Percentiles rank a stretch among this genome's conserved stretches.
phyloP scores from a whole-genome alignment of 2,113 vertebrate species.

The Neolamprologus caudopunctatus region DNA sequence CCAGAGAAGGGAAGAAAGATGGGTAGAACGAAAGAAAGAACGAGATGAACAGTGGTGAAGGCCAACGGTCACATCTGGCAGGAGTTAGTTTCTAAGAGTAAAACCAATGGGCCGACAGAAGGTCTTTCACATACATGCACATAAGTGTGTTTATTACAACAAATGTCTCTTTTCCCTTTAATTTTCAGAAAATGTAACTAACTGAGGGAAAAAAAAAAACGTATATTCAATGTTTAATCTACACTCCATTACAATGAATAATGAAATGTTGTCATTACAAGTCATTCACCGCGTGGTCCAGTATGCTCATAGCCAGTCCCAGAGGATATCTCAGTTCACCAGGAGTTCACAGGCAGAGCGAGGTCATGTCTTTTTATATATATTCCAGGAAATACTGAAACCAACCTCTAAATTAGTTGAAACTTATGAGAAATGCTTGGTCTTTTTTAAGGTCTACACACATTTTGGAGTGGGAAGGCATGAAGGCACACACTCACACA shows the following conservation, averaged over 20 bases:
- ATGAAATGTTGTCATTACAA: not conserved
- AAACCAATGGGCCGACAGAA: not conserved
- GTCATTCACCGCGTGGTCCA: not conserved
- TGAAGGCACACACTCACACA: not conserved
- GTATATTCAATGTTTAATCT: not conserved
- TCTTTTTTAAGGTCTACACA: not conserved
- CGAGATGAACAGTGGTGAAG: not conserved
- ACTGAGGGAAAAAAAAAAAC: fast-evolving
- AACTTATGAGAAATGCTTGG: not conserved
- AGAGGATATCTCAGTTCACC: not conserved
- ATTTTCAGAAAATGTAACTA: not conserved
- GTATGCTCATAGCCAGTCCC: not conserved
- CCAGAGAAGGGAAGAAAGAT: slow-evolving; percentile 17
- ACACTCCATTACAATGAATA: not conserved
- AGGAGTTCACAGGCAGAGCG: not conserved
- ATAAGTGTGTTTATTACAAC: not conserved
- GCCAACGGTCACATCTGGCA: slow-evolving; percentile 41
- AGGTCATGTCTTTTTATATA: not conserved
- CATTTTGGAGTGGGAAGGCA: not conserved
- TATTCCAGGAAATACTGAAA: not conserved
- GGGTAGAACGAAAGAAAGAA: not conserved
- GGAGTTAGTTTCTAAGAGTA: slow-evolving; percentile 17
- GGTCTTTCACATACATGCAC: not conserved
- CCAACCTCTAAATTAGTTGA: not conserved
- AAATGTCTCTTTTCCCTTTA: not conserved